Evolutionary conservation across 1,140 invertebrate species (phyloP).

Genomic region (Propsilocerus akamusi): DNA sequence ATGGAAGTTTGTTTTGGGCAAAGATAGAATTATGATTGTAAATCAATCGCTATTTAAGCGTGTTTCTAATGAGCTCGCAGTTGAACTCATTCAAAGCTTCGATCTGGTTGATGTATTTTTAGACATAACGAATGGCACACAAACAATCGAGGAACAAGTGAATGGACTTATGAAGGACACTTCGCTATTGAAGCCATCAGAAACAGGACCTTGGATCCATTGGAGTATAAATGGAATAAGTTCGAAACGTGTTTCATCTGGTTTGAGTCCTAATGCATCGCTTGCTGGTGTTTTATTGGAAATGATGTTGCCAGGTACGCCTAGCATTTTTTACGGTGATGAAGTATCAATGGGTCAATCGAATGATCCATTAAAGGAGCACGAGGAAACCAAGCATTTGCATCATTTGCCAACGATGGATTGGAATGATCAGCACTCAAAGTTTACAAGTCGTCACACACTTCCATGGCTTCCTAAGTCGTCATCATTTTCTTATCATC

Average conservation of each 20-base stretch:
- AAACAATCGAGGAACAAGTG: constrained; percentile 33
- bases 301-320: constrained; percentile 58
- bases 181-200: constrained; percentile 24
- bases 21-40: constrained; percentile 42
- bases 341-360: constrained; percentile 40
- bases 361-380: constrained; percentile 30
- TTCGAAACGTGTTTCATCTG: constrained; percentile 33
- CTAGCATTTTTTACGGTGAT: constrained; percentile 65
- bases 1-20: constrained; percentile 45
- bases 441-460: constrained; percentile 27
- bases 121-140: constrained; percentile 33
- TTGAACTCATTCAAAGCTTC: constrained; percentile 36
- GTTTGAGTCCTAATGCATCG: constrained; percentile 33
- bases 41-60: constrained; percentile 33
- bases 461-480: constrained; percentile 38
- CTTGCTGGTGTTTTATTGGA: constrained; percentile 42
- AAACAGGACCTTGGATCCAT: constrained; percentile 42
- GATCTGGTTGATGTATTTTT: constrained; percentile 53
- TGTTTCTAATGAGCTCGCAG: constrained; percentile 21
- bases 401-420: constrained; percentile 46
- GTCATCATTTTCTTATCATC: constrained; percentile 25
- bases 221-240: constrained; percentile 50
- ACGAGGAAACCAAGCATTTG: constrained; percentile 36
- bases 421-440: constrained; percentile 24
- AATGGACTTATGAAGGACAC: constrained; percentile 26